These are phyloP conservation scores for Drosophila mayaguana DNA, from an alignment of 2,888 invertebrate species.

Conservation along the genomic window DNA sequence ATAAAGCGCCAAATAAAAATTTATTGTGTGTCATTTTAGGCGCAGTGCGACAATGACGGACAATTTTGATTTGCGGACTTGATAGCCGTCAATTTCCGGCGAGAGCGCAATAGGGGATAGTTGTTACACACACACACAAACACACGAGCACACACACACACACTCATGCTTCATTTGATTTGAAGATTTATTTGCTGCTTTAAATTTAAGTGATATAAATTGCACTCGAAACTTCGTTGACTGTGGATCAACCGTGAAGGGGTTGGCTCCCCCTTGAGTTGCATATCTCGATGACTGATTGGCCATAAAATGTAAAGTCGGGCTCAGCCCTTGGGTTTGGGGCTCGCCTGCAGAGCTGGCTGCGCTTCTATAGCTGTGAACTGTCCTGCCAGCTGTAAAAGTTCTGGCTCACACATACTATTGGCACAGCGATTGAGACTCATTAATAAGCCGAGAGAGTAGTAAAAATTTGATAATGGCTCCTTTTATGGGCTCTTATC, in stretches of 20 bases:
- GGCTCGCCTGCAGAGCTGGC: slow-evolving; percentile 10
- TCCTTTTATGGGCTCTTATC: slow-evolving; percentile 66
- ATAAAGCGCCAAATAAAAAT: slow-evolving; percentile 78
- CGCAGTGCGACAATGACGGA: slow-evolving; percentile 66
- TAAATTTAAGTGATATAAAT: slow-evolving; percentile 77
- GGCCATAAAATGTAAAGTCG: slow-evolving; percentile 50
- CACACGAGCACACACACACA: neutral
- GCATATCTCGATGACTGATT: slow-evolving; percentile 60
- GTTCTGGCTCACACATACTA: neutral
- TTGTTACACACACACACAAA: neutral
- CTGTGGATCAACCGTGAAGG: neutral
- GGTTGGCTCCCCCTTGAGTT: slow-evolving; percentile 17
- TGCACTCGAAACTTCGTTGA: slow-evolving; percentile 30
- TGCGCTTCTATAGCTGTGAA: slow-evolving; percentile 43
- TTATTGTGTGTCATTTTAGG: slow-evolving; percentile 76
- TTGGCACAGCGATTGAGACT: slow-evolving; percentile 24
- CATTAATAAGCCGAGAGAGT: slow-evolving; percentile 58
- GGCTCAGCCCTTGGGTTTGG: slow-evolving; percentile 9
- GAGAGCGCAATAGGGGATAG: neutral
- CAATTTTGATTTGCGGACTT: slow-evolving; percentile 65
- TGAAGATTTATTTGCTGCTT: slow-evolving; percentile 65
- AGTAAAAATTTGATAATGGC: slow-evolving; percentile 62
- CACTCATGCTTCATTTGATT: slow-evolving; percentile 24
- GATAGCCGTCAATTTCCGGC: slow-evolving; percentile 72
- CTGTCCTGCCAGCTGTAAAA: slow-evolving; percentile 15